Evolutionary conservation across 1,140 invertebrate genomes (phyloP).

Genomic region (Drosophila seguyi): DNA sequence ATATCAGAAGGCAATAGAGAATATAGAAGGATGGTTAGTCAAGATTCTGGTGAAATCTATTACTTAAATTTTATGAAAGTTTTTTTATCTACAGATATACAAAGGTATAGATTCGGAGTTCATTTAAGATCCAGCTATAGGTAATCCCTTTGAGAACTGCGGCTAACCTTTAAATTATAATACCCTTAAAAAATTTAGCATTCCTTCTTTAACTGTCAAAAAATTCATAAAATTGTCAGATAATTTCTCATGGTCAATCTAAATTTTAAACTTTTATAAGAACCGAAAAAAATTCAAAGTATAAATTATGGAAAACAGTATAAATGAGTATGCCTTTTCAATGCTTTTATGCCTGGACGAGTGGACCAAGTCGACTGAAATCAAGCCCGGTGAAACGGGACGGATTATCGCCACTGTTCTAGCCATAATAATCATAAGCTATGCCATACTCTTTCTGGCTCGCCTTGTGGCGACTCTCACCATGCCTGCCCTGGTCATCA

Average conservation of each 20-base stretch:
- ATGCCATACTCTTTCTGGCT: constrained; percentile 13
- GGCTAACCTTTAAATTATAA: too few species aligned
- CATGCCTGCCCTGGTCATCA: constrained; percentile 21
- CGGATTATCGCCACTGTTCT: constrained; percentile 18
- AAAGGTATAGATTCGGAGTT: too few species aligned
- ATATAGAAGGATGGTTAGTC: background rate
- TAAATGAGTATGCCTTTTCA: background rate
- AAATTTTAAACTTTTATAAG: constrained; percentile 4
- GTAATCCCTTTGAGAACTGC: background rate
- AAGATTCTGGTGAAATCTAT: too few species aligned
- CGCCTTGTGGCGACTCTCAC: constrained; percentile 26
- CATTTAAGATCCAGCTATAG: background rate
- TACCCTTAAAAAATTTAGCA: background rate
- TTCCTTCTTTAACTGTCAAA: background rate
- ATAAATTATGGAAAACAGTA: constrained; percentile 1
- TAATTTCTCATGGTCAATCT: background rate
- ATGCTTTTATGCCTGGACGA: constrained; percentile 6
- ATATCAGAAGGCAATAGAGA: background rate
- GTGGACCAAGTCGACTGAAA: constrained; percentile 8
- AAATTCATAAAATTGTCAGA: background rate
- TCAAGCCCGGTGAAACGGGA: constrained; percentile 12
- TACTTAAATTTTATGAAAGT: too few species aligned
- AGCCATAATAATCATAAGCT: constrained; percentile 14
- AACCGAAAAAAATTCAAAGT: background rate
- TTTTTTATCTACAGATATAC: too few species aligned